phyloP scores from a whole-genome alignment of 2,113 vertebrate species.

The Zosterops japonicus region DNA sequence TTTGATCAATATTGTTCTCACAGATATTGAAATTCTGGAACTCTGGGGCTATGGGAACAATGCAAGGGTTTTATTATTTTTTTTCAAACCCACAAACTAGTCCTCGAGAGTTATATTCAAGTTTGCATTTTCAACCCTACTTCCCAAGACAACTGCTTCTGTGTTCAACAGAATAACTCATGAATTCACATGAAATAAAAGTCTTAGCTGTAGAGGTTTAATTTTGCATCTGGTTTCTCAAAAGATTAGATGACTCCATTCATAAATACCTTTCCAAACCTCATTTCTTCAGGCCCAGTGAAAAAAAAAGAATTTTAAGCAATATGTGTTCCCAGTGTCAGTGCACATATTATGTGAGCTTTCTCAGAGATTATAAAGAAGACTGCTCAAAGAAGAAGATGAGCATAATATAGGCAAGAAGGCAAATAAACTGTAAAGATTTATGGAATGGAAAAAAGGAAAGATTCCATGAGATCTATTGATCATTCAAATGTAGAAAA shows the following conservation, averaged over 20 bases:
- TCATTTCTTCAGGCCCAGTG: not conserved
- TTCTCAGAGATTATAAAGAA: not conserved
- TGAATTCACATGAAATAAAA: not conserved
- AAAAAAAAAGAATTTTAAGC: not conserved
- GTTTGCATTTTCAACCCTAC: not conserved
- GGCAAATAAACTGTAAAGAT: not conserved
- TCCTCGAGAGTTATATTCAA: not conserved
- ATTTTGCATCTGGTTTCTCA: not conserved
- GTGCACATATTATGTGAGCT: not conserved
- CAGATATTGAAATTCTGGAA: not conserved
- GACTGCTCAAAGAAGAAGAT: not conserved
- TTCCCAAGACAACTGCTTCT: not conserved
- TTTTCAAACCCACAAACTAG: not conserved
- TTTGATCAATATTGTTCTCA: not conserved
- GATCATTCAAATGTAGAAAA: not conserved
- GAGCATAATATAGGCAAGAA: not conserved
- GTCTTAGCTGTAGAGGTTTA: not conserved
- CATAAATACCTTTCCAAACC: not conserved
- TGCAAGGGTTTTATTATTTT: not conserved
- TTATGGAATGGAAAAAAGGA: not conserved
- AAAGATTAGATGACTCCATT: not conserved
- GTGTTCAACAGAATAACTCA: not conserved
- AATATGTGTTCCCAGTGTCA: not conserved
- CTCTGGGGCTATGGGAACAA: not conserved
- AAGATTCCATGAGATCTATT: not conserved